Conservation (phyloP, 1,140 invertebrate genomes). For the Phthorimaea operculella region DNA sequence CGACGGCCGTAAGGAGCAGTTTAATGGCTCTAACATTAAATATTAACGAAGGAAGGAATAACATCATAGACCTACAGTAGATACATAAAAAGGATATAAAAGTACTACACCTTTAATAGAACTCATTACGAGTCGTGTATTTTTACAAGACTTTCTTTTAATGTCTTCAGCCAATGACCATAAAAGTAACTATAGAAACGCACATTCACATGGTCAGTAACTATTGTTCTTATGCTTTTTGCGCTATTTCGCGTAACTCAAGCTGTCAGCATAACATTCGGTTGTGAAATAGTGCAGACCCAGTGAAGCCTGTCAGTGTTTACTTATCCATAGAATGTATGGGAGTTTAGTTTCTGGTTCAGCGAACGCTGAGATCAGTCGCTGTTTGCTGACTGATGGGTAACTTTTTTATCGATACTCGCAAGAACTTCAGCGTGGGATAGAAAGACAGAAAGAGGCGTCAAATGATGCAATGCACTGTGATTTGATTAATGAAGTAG, state of each 20-base stretch:
- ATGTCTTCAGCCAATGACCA: no score
- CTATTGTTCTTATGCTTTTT: no score
- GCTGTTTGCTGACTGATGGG: slow-evolving; percentile 17
- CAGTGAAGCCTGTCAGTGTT: slow-evolving; percentile 17
- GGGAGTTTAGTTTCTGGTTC: slow-evolving; percentile 29
- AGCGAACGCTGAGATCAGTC: slow-evolving; percentile 29
- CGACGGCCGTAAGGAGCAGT: background rate
- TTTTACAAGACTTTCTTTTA: no score
- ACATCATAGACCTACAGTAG: no score
- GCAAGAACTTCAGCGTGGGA: slow-evolving; percentile 30
- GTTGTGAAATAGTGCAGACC: slow-evolving; percentile 22
- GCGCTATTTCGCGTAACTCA: background rate
- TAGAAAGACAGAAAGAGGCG: slow-evolving; percentile 29
- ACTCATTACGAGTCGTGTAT: no score
- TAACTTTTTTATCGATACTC: slow-evolving; percentile 27
- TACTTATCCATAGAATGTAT: slow-evolving; percentile 21
- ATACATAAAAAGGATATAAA: no score
- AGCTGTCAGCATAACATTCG: slow-evolving; percentile 11
- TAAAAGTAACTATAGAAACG: no score
- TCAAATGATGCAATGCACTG: slow-evolving; percentile 25
- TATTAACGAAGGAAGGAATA: no score
- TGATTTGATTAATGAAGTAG: slow-evolving; percentile 44
- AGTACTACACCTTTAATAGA: no score
- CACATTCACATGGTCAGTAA: no score
- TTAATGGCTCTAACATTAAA: background rate